Evolutionary conservation across 2,113 vertebrate genomes (phyloP).

Genomic region (Bettongia penicillata): DNA sequence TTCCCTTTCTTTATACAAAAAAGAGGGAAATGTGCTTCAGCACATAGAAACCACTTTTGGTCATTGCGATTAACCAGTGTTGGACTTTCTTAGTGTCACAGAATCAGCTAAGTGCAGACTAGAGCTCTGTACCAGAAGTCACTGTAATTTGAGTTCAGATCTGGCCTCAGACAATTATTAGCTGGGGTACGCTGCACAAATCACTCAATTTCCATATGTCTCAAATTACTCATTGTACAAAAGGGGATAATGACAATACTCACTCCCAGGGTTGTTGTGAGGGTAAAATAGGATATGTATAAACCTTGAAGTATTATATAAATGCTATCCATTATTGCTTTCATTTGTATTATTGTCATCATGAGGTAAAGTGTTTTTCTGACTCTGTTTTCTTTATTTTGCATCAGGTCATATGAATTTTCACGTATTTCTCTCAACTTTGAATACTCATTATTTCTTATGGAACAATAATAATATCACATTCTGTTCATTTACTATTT

Average conservation of each 20-base stretch:
- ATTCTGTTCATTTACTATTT: not conserved
- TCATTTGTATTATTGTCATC: not conserved
- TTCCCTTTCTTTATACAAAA: not conserved
- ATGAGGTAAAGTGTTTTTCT: not conserved
- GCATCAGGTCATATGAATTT: not conserved
- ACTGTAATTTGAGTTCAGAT: not conserved
- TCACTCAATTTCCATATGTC: not conserved
- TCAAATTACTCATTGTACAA: not conserved
- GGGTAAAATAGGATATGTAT: not conserved
- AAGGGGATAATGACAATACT: not conserved
- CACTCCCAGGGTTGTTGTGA: not conserved
- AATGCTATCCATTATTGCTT: not conserved
- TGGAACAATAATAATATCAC: not conserved
- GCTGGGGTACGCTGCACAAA: not conserved
- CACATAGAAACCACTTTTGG: not conserved
- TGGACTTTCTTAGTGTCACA: not conserved
- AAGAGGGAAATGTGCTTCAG: not conserved
- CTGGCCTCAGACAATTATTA: not conserved
- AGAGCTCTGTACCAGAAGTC: not conserved
- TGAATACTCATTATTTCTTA: not conserved
- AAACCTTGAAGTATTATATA: not conserved
- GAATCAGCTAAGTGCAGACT: not conserved
- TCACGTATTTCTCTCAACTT: not conserved
- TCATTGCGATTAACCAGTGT: not conserved
- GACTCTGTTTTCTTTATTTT: not conserved